These are phyloP conservation scores for Cynopterus sphinx DNA, from an alignment of 2,797 vertebrate species.

Conservation along the genomic window DNA sequence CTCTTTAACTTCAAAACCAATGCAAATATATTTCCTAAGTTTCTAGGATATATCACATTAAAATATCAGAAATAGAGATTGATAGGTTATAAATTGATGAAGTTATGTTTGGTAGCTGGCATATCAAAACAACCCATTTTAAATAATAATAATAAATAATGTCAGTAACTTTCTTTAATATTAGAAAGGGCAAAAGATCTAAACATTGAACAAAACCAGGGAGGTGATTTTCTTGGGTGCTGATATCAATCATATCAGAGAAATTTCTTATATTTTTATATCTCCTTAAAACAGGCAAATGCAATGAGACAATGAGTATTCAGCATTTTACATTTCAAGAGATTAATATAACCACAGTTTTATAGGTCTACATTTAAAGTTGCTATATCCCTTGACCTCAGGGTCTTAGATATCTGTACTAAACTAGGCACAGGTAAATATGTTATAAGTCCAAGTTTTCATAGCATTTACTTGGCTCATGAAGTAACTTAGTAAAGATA, in stretches of 20 bases:
- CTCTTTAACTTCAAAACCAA: constrained; percentile 10
- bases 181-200: neutral
- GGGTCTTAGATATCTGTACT: neutral
- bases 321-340: neutral
- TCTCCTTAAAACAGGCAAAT: neutral
- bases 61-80: neutral
- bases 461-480: neutral
- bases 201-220: constrained; percentile 16
- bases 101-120: neutral
- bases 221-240: neutral
- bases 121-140: neutral
- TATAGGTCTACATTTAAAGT: neutral
- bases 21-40: neutral
- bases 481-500: neutral
- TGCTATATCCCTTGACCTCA: neutral
- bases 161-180: constrained; percentile 2
- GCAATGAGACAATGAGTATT: neutral
- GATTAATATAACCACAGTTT: neutral
- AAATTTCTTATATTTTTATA: neutral
- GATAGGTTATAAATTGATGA: neutral
- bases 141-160: neutral
- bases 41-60: neutral
- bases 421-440: neutral
- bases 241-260: neutral
- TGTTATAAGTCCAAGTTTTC: neutral